Conservation (phyloP, 2,113 vertebrate species). For the Psammodynastes pulverulentus region DNA sequence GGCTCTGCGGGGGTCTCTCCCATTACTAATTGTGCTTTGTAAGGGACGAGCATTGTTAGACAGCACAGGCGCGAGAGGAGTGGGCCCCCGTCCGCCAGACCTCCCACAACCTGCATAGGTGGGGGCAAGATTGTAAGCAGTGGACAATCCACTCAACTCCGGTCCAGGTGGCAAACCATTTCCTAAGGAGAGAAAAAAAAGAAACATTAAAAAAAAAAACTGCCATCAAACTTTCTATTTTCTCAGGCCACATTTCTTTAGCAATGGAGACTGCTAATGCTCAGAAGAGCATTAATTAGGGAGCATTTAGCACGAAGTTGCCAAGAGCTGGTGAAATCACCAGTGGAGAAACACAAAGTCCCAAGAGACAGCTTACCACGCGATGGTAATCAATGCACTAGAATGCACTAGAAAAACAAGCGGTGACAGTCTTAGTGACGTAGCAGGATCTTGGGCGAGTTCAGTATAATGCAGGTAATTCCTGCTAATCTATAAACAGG, state of each 20-base stretch:
- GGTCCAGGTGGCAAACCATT: slow-evolving; percentile 80
- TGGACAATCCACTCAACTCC: slow-evolving; percentile 67
- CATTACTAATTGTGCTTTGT: slow-evolving; percentile 82
- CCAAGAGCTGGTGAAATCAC: neutral
- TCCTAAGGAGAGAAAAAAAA: slow-evolving; percentile 68
- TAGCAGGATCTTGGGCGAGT: neutral
- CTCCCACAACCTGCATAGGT: slow-evolving; percentile 75
- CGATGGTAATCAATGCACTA: neutral
- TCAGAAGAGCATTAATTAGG: neutral
- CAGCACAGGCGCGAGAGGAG: slow-evolving; percentile 53
- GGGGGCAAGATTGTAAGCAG: slow-evolving; percentile 69
- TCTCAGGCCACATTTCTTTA: neutral
- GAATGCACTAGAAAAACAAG: neutral
- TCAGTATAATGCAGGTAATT: neutral
- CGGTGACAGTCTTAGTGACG: rapidly evolving
- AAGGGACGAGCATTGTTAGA: slow-evolving; percentile 71
- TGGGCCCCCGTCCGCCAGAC: slow-evolving; percentile 79
- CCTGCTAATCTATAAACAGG: neutral
- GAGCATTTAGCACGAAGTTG: neutral
- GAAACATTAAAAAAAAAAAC: slow-evolving; percentile 24
- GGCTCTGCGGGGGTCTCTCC: slow-evolving; percentile 93
- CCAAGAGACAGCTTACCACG: neutral
- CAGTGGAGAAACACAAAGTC: neutral
- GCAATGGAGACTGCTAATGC: rapidly evolving
- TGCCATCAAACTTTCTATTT: neutral